Base-by-base conservation (phyloP, 2,797 vertebrate species). In the Melanotaenia parkinsoni region DNA sequence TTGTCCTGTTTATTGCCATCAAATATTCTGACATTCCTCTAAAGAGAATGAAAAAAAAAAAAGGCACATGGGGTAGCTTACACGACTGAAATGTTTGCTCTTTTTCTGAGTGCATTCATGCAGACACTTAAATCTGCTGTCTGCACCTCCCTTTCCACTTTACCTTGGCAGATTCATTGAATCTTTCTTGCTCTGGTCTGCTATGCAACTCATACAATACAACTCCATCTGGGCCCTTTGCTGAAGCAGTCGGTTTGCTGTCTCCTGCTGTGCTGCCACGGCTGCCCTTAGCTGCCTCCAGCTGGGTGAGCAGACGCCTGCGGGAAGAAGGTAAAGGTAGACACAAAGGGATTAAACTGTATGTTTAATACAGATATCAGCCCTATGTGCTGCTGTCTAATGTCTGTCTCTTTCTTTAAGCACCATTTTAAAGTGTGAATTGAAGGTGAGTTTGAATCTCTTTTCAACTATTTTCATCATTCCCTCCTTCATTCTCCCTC, bases 201-300 rank as follows among this genome's bases (percentile, higher is more conserved):
- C 97, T 97, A 93, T 97, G 97, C 7, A 98, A 92, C 88, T 99
- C 97, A 0, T 98, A 98, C 7, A 98, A 96, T 43, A 99, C 95
- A 2, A 95, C 91, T 54, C 93, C 93, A 1, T 95, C 91, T 30
- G 93, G 87, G 3, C 79, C 80, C 62, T 94, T 95, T 20, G 90
- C 63, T 3, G 87, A 53, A n/a, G 88, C 74, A 12, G 83, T 58
- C 2, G 67, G 57, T 79, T 93, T 32, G 78, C 65, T 2, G 72
- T 94, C 94, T 90, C 94, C 78, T 30, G 88, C 37, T 8, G 81
- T 0, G 81, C 73, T 5, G 82, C 33, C 16, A 32, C 93, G 93
- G 62, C 94, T 93, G 67, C 94, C 94, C 86, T 95, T 96, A 11
- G 94, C 95, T 24, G 85, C 95, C 79, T 98, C 96, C 89, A 99